Conservation (phyloP, 1,140 invertebrate species). For the Ericerus pela region DNA sequence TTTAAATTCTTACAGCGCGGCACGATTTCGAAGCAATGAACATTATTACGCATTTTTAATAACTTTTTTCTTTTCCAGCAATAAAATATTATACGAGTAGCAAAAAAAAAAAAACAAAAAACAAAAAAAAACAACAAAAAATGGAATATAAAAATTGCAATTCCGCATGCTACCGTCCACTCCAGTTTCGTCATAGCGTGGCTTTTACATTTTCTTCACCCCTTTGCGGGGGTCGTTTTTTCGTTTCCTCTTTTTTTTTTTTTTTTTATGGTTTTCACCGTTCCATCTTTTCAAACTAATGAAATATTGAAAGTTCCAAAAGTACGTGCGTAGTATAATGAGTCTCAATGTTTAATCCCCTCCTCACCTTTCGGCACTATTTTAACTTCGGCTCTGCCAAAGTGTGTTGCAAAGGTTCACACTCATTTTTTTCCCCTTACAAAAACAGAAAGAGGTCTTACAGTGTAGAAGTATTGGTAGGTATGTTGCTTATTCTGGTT, state of each 20-base stretch:
- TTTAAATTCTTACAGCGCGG: no score
- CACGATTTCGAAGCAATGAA: no score
- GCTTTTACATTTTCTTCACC: no score
- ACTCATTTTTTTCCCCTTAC: not conserved
- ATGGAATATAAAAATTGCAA: no score
- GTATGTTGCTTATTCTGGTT: not conserved
- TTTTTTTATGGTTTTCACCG: not conserved
- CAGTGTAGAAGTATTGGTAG: not conserved
- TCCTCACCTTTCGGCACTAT: not conserved
- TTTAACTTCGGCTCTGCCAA: not conserved
- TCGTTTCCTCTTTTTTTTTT: not conserved
- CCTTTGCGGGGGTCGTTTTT: no score
- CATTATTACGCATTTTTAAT: no score
- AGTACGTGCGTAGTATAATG: not conserved
- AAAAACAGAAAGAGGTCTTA: not conserved
- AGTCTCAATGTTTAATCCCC: not conserved
- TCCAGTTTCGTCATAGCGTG: no score
- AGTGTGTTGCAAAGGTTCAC: not conserved
- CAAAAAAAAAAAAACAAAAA: no score
- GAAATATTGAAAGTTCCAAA: slow-evolving; percentile 3
- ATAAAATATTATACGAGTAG: no score
- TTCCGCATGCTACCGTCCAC: no score
- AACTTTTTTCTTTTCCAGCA: no score
- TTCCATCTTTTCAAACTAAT: not conserved
- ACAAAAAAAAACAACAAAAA: no score